phyloP scores from a whole-genome alignment of 2,113 vertebrate species.

The Epinephelus moara region DNA sequence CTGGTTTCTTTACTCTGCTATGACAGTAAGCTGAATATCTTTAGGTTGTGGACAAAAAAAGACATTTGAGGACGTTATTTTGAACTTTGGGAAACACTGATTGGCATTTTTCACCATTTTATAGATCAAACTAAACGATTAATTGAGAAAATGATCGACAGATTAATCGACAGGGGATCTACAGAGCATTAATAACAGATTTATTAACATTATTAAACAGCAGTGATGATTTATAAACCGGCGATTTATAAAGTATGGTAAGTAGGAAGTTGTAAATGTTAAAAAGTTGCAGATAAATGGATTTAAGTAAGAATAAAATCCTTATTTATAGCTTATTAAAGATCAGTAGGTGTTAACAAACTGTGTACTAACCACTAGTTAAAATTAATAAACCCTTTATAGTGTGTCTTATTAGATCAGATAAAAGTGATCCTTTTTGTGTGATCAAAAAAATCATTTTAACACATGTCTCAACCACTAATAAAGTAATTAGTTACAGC shows the following conservation, averaged over 20 bases:
- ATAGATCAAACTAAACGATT: too few species aligned
- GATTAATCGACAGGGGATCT: background rate
- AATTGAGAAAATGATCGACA: too few species aligned
- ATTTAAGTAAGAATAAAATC: background rate
- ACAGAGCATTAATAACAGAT: background rate
- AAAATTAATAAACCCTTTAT: background rate
- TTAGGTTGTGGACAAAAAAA: too few species aligned
- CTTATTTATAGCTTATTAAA: background rate
- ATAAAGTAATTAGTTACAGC: conserved; percentile 1
- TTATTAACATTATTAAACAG: conserved; percentile 6
- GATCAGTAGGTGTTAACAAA: background rate
- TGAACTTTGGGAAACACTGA: too few species aligned
- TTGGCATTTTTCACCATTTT: too few species aligned
- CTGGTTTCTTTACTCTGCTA: too few species aligned
- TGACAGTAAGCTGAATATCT: too few species aligned
- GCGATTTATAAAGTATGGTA: background rate
- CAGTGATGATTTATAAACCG: background rate
- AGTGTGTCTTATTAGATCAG: background rate
- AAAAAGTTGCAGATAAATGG: background rate
- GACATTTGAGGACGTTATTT: too few species aligned
- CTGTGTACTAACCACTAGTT: background rate
- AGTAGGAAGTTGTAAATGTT: background rate
- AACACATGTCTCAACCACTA: background rate
- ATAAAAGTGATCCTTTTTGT: background rate
- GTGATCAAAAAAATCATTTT: background rate